Evolutionary conservation across 1,140 invertebrate genomes (phyloP), one percentile per base, ranked within the genome.

Genomic region (Sesamia nonagrioides): DNA sequence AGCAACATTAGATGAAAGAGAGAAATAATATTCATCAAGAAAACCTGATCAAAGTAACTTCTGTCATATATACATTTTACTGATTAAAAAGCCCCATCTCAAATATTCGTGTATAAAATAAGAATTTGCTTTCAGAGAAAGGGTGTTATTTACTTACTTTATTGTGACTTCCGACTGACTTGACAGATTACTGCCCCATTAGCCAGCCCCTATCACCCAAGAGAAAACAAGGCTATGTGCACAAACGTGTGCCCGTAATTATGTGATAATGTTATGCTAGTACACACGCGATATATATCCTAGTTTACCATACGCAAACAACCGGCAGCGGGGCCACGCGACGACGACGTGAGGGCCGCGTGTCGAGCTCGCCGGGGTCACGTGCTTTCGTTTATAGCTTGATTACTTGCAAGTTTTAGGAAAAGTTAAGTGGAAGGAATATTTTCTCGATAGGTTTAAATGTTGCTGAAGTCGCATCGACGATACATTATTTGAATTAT

Each of bases 271-370:
- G 42, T 68, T 68, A 48, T 68, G 42, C 18, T n/a, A 33, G 63
- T n/a, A 50, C 21, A 33, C 63, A 68, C 42, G 11, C 33, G 42
- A 42, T 21, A 18, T 15, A 21, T 9, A 42, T 21, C 8, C 63
- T 27, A 50, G 63, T 68, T 68, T 68, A 68, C 50, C 42, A 68
- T 33, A 68, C 11, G 42, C 63, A 68, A 68, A 68, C 42, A 68
- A 9, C 63, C 42, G 63, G n/a, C 37, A 27, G 61, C 54, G 21
- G 4, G 40, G 40, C n/a, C 0, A 4, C 17, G 11, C 18, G n/a
- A n/a, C n/a, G n/a, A n/a, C n/a, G n/a, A n/a, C 63, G 6, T 1
- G 6, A 0, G 21, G 6, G 17, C 15, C n/a, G 17, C 50, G 8
- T 6, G n/a, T 18, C n/a, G 18, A 3, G 27, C 27, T 27, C 50